These are phyloP conservation scores for Cephalopterus ornatus DNA, from an alignment of 2,113 vertebrate species.

Conservation along the genomic window DNA sequence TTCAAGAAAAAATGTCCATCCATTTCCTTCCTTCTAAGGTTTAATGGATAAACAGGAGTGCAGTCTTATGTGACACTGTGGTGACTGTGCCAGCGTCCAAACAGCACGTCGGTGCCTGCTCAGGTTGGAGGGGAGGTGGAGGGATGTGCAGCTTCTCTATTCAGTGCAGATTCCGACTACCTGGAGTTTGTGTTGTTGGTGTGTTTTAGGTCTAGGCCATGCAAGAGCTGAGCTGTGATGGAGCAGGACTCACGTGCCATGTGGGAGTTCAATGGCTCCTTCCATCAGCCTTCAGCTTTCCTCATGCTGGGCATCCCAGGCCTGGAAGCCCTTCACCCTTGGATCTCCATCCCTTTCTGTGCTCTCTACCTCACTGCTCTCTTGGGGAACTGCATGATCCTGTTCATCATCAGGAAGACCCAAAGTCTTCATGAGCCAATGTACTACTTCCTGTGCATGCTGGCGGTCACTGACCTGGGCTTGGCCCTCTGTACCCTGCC, in stretches of 20 bases:
- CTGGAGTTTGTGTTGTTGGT: background rate
- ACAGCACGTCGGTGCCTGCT: background rate
- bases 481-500: slow-evolving; percentile 57
- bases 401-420: slow-evolving; percentile 58
- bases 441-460: slow-evolving; percentile 72
- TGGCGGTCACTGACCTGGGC: slow-evolving; percentile 47
- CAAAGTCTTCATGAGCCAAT: slow-evolving; percentile 64
- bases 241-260: background rate
- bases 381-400: slow-evolving; percentile 63
- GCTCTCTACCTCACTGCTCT: slow-evolving; percentile 52
- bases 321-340: slow-evolving; percentile 30
- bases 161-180: background rate
- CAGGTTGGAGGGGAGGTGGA: background rate
- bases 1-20: background rate
- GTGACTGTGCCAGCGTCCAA: background rate
- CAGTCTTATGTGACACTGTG: too few relatives aligned
- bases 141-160: background rate
- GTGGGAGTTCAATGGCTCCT: slow-evolving; percentile 38
- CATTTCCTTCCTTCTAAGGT: background rate
- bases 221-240: slow-evolving; percentile 43
- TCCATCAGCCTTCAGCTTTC: slow-evolving; percentile 62
- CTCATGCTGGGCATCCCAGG: slow-evolving; percentile 67
- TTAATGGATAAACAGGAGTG: background rate
- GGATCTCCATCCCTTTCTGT: slow-evolving; percentile 72
- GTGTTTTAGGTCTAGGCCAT: slow-evolving; percentile 37